Percentiles rank a stretch among this genome's conserved stretches.
Evolutionary conservation across 2,888 invertebrate species (phyloP).

Genomic region (Stegophylla sp.): DNA sequence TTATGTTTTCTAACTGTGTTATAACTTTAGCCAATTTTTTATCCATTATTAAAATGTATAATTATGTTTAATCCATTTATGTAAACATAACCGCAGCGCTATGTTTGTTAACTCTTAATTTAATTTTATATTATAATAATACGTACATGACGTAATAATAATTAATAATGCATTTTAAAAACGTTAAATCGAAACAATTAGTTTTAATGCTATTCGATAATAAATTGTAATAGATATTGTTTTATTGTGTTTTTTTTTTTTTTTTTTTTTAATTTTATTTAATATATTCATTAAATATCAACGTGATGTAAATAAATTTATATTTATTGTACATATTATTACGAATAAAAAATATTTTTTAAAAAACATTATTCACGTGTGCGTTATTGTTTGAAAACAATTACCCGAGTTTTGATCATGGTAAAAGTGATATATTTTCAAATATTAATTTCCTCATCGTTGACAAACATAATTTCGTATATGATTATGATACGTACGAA

Average conservation of each 20-base stretch:
- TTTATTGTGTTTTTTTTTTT: constrained; percentile 19
- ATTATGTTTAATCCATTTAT: neutral
- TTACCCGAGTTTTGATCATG: no score
- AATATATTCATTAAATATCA: constrained; percentile 34
- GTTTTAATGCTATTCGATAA: neutral
- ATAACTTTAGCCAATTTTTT: constrained; percentile 36
- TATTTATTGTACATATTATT: constrained; percentile 18
- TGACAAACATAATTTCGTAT: no score
- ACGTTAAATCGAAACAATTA: neutral
- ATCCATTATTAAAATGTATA: constrained; percentile 4
- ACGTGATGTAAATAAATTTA: constrained; percentile 24
- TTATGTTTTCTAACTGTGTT: constrained; percentile 23
- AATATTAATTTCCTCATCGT: no score
- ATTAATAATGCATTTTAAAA: neutral
- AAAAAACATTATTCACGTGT: neutral
- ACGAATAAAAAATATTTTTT: constrained; percentile 23
- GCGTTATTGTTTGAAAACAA: no score
- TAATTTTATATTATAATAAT: no score
- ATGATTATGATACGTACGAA: no score
- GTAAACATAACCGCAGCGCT: neutral
- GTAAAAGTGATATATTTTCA: no score
- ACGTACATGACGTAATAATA: no score
- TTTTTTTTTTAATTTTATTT: no score
- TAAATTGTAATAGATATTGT: constrained; percentile 10
- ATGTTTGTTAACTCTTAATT: no score